Evolutionary conservation across 2,113 vertebrate species (phyloP).

Genomic region (Platycercus adscitus): DNA sequence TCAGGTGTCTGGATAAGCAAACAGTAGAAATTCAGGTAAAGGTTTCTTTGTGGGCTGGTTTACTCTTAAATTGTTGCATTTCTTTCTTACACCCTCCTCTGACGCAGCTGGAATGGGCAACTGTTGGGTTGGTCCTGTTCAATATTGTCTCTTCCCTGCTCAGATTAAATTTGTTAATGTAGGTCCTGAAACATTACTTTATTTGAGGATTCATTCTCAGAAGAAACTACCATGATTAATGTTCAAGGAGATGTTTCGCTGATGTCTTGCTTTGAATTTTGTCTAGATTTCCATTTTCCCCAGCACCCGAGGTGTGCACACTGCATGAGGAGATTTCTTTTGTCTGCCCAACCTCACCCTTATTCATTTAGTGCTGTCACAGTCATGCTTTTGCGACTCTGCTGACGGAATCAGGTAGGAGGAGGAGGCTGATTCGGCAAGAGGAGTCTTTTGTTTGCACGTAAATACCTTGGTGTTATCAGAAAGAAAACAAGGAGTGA

Average conservation of each 20-base stretch:
- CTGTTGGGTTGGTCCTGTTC: not conserved
- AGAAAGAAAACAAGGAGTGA: constrained; percentile 43
- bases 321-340: not conserved
- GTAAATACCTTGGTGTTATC: constrained; percentile 21
- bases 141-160: not conserved
- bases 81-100: not conserved
- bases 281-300: not conserved
- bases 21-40: not conserved
- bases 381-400: constrained; percentile 35
- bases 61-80: not conserved
- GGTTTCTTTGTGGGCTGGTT: not conserved
- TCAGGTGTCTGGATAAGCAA: not conserved
- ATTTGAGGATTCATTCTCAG: not conserved
- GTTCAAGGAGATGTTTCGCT: not conserved
- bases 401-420: constrained; percentile 52
- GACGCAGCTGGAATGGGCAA: not conserved
- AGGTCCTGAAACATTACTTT: not conserved
- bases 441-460: constrained; percentile 36
- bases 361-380: constrained; percentile 8
- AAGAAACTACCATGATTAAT: not conserved
- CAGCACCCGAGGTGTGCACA: not conserved
- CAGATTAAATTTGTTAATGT: not conserved
- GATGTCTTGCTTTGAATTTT: not conserved
- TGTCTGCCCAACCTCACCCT: not conserved
- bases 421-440: constrained; percentile 36